Conservation (phyloP, 2,888 invertebrate species). For the Tetragnatha montana region DNA sequence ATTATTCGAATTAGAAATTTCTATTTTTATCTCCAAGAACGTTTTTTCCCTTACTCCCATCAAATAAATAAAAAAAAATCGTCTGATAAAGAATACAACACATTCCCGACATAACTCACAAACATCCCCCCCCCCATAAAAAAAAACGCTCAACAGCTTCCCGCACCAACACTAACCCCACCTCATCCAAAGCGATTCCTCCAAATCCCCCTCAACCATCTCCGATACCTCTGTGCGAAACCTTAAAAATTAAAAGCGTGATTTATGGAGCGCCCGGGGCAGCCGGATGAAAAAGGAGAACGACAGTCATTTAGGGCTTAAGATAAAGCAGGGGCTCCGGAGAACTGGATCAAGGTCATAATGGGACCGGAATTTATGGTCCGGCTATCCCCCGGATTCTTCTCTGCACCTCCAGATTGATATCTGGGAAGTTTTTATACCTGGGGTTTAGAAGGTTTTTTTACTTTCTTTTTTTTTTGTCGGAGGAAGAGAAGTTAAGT, state of each 20-base stretch:
- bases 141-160: too few relatives aligned
- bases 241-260: slow-evolving; percentile 38
- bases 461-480: not conserved
- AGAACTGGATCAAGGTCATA: slow-evolving; percentile 57
- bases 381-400: slow-evolving; percentile 36
- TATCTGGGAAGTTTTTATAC: not conserved
- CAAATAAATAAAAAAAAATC: too few relatives aligned
- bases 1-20: too few relatives aligned
- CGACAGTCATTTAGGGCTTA: slow-evolving; percentile 43
- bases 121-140: too few relatives aligned
- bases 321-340: slow-evolving; percentile 41
- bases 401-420: not conserved
- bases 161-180: too few relatives aligned
- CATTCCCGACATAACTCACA: too few relatives aligned
- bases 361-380: slow-evolving; percentile 41
- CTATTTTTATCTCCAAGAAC: too few relatives aligned
- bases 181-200: too few relatives aligned
- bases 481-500: not conserved
- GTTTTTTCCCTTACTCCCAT: too few relatives aligned
- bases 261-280: slow-evolving; percentile 31
- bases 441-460: not conserved
- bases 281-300: slow-evolving; percentile 14
- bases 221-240: too few relatives aligned
- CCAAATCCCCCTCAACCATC: too few relatives aligned
- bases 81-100: too few relatives aligned